These are phyloP conservation scores for Apodemia hepburni DNA, from an alignment of 2,888 invertebrate species.

Conservation along the genomic window DNA sequence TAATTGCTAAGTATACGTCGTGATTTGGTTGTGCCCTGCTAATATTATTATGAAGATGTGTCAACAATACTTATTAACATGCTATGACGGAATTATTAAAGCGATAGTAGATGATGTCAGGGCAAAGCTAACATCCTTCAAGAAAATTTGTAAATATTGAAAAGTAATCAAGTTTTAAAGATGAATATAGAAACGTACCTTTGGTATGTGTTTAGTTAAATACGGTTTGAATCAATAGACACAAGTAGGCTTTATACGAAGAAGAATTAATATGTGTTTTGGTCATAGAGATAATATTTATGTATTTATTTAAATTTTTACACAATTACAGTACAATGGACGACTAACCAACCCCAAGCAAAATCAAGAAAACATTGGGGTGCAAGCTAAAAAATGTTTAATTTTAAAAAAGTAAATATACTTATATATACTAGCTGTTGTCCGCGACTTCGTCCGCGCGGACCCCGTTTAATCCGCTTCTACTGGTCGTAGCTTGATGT, in stretches of 20 bases:
- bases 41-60: not conserved
- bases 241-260: not conserved
- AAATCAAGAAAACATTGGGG: too few relatives aligned
- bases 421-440: too few relatives aligned
- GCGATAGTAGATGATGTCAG: constrained; percentile 5
- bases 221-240: not conserved
- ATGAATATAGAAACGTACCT: not conserved
- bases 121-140: not conserved
- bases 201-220: not conserved
- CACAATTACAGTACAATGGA: too few relatives aligned
- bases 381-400: too few relatives aligned
- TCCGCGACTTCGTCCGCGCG: too few relatives aligned
- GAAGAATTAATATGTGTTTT: too few relatives aligned
- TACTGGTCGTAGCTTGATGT: too few relatives aligned
- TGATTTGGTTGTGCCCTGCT: not conserved
- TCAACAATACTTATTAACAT: not conserved
- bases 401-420: too few relatives aligned
- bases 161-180: not conserved
- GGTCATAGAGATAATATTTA: too few relatives aligned
- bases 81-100: not conserved
- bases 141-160: constrained; percentile 10
- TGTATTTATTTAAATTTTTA: too few relatives aligned
- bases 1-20: not conserved
- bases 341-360: too few relatives aligned
- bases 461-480: too few relatives aligned